Evolutionary conservation across 2,797 vertebrate genomes (phyloP).

Genomic region (Scomberomorus guttatus): DNA sequence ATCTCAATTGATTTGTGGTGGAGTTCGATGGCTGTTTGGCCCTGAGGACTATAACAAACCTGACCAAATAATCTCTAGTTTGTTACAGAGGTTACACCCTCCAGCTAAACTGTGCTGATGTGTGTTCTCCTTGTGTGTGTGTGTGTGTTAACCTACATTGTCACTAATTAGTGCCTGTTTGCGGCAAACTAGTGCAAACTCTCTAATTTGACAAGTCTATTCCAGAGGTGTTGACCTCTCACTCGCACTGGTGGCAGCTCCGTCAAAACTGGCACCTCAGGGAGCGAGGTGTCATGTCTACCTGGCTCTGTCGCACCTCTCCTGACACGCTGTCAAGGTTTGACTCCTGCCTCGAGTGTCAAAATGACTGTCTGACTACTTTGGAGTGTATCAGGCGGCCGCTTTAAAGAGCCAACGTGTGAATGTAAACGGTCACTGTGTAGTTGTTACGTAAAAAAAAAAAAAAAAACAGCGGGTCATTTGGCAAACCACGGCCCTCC

Average conservation of each 20-base stretch:
- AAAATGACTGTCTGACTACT: constrained; percentile 5
- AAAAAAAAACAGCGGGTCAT: constrained; percentile 72
- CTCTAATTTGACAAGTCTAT: constrained; percentile 83
- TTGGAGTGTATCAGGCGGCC: neutral
- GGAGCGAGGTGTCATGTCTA: constrained; percentile 67
- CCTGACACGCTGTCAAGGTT: constrained; percentile 61
- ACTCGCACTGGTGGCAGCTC: constrained; percentile 62
- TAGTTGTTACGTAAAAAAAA: constrained; percentile 53
- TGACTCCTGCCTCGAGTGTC: constrained; percentile 17
- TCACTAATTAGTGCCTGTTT: constrained; percentile 85
- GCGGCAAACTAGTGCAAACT: constrained; percentile 76
- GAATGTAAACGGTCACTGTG: constrained; percentile 36
- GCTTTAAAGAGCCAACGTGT: constrained; percentile 36
- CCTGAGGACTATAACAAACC: constrained; percentile 25
- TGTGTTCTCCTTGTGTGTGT: constrained; percentile 27
- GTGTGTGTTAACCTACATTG: constrained; percentile 44
- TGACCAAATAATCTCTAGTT: constrained; percentile 56
- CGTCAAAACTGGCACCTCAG: constrained; percentile 65
- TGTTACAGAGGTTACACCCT: constrained; percentile 50
- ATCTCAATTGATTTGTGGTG: constrained; percentile 35
- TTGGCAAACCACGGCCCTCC: constrained; percentile 63
- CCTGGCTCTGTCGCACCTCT: constrained; percentile 77
- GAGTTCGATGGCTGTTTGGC: constrained; percentile 4
- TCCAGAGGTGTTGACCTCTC: constrained; percentile 85
- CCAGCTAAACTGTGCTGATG: constrained; percentile 21